phyloP scores from a whole-genome alignment of 1,140 invertebrate species.

The Carposina sasakii region DNA sequence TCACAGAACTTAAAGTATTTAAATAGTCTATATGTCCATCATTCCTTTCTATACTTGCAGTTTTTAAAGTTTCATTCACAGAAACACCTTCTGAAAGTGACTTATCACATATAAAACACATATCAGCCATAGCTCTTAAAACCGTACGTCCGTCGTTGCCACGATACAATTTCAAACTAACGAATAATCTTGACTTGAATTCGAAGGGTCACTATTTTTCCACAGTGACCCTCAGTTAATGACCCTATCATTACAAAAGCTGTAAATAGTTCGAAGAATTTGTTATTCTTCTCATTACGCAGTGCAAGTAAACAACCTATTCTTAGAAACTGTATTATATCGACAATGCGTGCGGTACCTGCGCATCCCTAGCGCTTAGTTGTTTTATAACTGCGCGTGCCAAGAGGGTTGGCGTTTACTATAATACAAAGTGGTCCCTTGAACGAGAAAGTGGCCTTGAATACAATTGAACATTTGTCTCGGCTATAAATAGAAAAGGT shows the following conservation, averaged over 20 bases:
- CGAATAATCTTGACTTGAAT: constrained; percentile 23
- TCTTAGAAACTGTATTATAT: no score
- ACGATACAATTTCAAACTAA: constrained; percentile 31
- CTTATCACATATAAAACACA: constrained; percentile 45
- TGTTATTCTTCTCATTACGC: no score
- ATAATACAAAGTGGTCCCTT: constrained; percentile 34
- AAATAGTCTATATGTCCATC: constrained; percentile 43
- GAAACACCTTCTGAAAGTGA: constrained; percentile 37
- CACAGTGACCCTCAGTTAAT: no score
- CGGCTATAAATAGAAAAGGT: constrained; percentile 30
- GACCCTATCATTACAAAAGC: no score
- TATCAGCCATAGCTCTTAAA: constrained; percentile 40
- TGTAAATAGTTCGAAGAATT: no score
- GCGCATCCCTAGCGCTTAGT: no score
- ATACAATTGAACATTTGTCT: constrained; percentile 32
- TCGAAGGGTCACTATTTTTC: no score
- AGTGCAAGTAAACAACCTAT: no score
- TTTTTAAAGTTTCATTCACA: constrained; percentile 47
- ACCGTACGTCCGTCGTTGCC: constrained; percentile 35
- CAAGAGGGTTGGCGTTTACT: no score
- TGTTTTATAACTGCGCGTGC: no score
- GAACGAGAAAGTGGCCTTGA: constrained; percentile 30
- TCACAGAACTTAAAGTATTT: constrained; percentile 47
- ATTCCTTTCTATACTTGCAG: constrained; percentile 48
- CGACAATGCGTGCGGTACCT: no score